These are phyloP conservation scores for Zaprionus vittiger DNA, from an alignment of 1,140 invertebrate genomes.

Conservation along the genomic window DNA sequence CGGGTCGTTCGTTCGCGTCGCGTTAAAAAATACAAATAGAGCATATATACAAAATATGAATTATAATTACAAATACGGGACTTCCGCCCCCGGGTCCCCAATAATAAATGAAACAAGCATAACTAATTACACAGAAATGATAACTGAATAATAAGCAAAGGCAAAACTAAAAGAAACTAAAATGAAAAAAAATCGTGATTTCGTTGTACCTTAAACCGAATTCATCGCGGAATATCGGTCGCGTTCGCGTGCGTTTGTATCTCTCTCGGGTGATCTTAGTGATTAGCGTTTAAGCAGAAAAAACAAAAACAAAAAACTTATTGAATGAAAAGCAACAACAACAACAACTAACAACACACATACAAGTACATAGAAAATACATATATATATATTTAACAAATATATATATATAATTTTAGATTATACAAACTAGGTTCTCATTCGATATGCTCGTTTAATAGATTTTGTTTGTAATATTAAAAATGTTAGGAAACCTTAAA, in stretches of 20 bases:
- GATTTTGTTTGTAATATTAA: constrained; percentile 11
- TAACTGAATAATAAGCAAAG: constrained; percentile 51
- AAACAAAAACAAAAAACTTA: constrained; percentile 36
- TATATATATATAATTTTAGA: constrained; percentile 30
- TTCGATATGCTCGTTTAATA: constrained; percentile 40
- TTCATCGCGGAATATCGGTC: constrained; percentile 84
- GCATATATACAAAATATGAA: constrained; percentile 21
- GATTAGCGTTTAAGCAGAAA: constrained; percentile 79
- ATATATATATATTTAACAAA: constrained; percentile 45
- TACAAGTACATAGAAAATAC: constrained; percentile 42
- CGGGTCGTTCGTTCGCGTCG: constrained; percentile 84
- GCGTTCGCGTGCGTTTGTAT: constrained; percentile 84
- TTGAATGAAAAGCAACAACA: constrained; percentile 44
- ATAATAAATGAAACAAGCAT: constrained; percentile 61
- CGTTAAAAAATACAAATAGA: constrained; percentile 60
- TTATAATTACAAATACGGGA: constrained; percentile 66
- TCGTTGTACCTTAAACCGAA: constrained; percentile 85
- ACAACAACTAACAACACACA: constrained; percentile 40
- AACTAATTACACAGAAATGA: constrained; percentile 42
- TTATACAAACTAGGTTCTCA: constrained; percentile 54
- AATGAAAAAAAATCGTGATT: constrained; percentile 79
- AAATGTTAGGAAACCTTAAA: neutral
- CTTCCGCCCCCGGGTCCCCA: constrained; percentile 82
- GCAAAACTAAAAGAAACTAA: constrained; percentile 58
- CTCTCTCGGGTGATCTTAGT: constrained; percentile 84